Evolutionary conservation across 2,888 invertebrate species (phyloP).

Genomic region (Ormyrus thymus): DNA sequence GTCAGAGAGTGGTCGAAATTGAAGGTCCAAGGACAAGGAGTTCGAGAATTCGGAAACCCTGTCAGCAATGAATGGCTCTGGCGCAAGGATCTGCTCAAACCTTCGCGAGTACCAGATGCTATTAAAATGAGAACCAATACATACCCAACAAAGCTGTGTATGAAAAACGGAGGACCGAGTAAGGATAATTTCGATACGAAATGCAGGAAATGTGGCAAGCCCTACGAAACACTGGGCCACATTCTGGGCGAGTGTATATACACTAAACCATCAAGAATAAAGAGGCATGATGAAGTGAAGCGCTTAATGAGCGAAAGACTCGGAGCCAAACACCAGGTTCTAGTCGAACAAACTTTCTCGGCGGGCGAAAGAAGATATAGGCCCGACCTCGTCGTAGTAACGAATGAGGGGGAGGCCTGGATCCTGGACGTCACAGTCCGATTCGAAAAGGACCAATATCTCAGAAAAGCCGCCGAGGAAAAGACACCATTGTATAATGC

Average conservation of each 20-base stretch:
- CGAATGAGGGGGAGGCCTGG: not conserved
- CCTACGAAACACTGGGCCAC: slow-evolving; percentile 20
- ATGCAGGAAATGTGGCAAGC: slow-evolving; percentile 12
- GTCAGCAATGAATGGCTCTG: not conserved
- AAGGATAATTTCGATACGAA: not conserved
- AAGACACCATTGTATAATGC: slow-evolving; percentile 26
- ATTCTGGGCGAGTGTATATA: not conserved
- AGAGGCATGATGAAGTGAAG: not conserved
- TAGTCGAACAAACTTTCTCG: not conserved
- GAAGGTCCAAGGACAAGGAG: slow-evolving; percentile 46
- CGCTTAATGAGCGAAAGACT: not conserved
- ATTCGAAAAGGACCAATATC: slow-evolving; percentile 33
- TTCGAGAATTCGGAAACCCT: too few species aligned
- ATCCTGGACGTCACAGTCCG: slow-evolving; percentile 48
- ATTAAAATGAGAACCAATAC: slow-evolving; percentile 19
- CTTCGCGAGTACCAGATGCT: slow-evolving; percentile 8
- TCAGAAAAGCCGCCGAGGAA: not conserved
- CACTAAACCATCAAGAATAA: not conserved
- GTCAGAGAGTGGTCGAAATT: slow-evolving; percentile 11
- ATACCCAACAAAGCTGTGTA: not conserved
- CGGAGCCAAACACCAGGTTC: not conserved
- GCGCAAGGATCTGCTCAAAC: not conserved
- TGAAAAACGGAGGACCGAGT: not conserved
- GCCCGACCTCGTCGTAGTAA: not conserved
- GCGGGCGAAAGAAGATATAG: not conserved